Evolutionary conservation across 1,140 invertebrate genomes (phyloP).

Genomic region (Trinorchestia longiramus): DNA sequence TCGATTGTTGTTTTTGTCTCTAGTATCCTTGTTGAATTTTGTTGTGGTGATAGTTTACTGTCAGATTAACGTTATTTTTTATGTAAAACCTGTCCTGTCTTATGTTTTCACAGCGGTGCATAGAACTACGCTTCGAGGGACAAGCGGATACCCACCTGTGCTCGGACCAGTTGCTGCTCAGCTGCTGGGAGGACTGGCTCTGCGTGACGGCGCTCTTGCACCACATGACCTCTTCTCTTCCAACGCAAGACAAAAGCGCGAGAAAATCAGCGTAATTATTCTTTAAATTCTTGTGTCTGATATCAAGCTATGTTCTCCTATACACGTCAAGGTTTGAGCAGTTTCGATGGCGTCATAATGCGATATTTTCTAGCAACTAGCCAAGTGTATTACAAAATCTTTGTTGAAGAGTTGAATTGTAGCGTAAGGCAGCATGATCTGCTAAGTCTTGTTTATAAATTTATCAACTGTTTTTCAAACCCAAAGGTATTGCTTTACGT

Average conservation of each 20-base stretch:
- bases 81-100: neutral
- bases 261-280: neutral
- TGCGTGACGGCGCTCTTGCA: conserved; percentile 59
- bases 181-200: conserved; percentile 61
- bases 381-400: no score
- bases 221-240: conserved; percentile 34
- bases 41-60: no score
- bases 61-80: no score
- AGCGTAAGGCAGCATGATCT: neutral
- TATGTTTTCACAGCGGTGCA: conserved; percentile 11
- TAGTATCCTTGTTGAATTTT: no score
- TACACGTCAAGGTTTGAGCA: neutral
- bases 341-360: neutral
- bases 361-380: neutral
- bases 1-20: no score
- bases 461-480: no score
- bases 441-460: no score
- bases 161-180: conserved; percentile 58
- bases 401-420: neutral
- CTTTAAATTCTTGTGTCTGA: neutral
- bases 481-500: no score
- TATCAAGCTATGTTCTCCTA: neutral
- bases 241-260: neutral
- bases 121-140: conserved; percentile 49
- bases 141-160: conserved; percentile 53